Evolutionary conservation across 1,140 invertebrate genomes (phyloP), one percentile per base, ranked within the genome.

Genomic region (Bombus impatiens): DNA sequence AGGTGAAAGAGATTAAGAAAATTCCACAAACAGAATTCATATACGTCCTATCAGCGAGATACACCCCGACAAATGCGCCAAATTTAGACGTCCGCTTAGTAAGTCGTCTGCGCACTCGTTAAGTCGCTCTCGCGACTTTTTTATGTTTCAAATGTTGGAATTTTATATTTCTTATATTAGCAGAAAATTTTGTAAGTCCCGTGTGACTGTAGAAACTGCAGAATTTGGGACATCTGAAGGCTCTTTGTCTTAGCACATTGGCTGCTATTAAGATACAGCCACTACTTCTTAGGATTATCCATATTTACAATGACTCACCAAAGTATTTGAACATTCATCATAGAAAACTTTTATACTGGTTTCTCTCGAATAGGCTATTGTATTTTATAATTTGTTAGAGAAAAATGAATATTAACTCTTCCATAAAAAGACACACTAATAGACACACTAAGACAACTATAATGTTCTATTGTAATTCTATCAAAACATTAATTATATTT

Each of bases 31-130:
- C 87, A 78, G 37, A 89, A 89, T 86, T 80, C 72, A 89, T 88
- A 82, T 70, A 67, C 65, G 75, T 72, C 18, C 79, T 79, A 78
- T 82, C 74, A 75, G 37, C 22, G 67, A 28, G 25, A n/a, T 62
- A 13, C 25, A 74, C 59, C 74, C 71, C 70, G 35, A 72, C 59
- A 47, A 53, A 44, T 62, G 42, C 75, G 86, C 80, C 87, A 86
- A 89, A 89, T 89, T 89, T 89, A 89, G 84, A 86, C 70, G 62
- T 35, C 37, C 67, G 71, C 75, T 88, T 57, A 68, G 47, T 28
- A 70, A 35, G 75, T 75, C 77, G 88, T 89, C 87, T 86, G 84
- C 68, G 71, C 71, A 72, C 44, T 83, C 65, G 84, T 89, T 88
- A 86, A 47, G 88, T 75, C 70, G 84, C 75, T 86, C 84, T 89